These are phyloP conservation scores for Anolis apletophallus DNA, from an alignment of 2,797 vertebrate species.

Conservation along the genomic window DNA sequence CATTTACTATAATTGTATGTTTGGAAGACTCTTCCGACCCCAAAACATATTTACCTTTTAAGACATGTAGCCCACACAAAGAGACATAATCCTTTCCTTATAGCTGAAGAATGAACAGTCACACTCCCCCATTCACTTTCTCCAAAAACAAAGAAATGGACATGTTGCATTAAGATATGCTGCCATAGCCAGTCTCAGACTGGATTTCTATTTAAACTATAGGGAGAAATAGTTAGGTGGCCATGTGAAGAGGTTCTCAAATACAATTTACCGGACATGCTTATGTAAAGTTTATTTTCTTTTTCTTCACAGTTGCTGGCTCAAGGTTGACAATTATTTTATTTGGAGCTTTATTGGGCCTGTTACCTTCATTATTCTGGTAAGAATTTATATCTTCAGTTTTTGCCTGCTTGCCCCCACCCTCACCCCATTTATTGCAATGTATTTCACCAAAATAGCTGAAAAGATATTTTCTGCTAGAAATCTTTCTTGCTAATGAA, in stretches of 20 bases:
- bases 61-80: too few species aligned
- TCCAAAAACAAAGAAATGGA: too few species aligned
- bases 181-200: too few species aligned
- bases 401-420: neutral
- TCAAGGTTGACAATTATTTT: constrained; percentile 98
- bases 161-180: too few species aligned
- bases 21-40: too few species aligned
- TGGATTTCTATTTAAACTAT: neutral
- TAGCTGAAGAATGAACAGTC: too few species aligned
- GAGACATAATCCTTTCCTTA: too few species aligned
- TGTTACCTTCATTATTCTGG: constrained; percentile 98
- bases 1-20: too few species aligned
- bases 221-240: neutral
- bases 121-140: too few species aligned
- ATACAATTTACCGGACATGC: constrained; percentile 33
- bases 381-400: constrained; percentile 75
- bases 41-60: too few species aligned
- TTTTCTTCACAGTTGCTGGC: constrained; percentile 89
- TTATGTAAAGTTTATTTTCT: constrained; percentile 24
- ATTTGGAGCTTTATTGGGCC: constrained; percentile 99
- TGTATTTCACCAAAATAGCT: neutral
- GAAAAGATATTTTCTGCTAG: constrained; percentile 25
- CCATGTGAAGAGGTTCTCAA: neutral
- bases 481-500: neutral
- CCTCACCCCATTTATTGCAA: neutral